phyloP scores from a whole-genome alignment of 35 echinoderm and acorn worm species.

The Eucidaris tribuloides region DNA sequence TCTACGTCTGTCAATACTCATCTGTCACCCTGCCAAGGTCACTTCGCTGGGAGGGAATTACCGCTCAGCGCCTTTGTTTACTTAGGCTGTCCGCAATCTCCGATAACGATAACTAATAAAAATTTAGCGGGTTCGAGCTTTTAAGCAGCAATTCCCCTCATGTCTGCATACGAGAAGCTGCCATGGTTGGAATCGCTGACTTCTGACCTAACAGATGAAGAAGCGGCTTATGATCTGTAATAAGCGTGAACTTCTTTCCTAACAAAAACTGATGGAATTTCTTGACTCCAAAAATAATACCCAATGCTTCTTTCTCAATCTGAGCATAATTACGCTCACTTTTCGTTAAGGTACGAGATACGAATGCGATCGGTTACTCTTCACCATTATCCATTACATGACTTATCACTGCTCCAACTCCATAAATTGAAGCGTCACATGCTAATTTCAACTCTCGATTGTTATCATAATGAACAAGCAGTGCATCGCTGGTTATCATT shows the following conservation, averaged over 20 bases:
- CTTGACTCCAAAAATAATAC: slow-evolving; percentile 57
- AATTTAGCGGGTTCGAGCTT: too few relatives aligned
- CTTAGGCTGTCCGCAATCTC: too few relatives aligned
- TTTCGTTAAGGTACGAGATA: slow-evolving; percentile 33
- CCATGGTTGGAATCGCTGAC: slow-evolving; percentile 39
- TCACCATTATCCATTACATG: slow-evolving; percentile 45
- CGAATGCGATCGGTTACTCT: slow-evolving; percentile 48
- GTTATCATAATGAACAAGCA: slow-evolving; percentile 62
- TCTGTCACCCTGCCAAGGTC: too few relatives aligned
- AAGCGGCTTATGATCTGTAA: slow-evolving; percentile 84
- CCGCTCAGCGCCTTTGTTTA: too few relatives aligned
- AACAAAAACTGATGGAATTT: slow-evolving; percentile 61
- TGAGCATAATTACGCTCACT: slow-evolving; percentile 75
- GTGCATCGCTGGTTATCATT: neutral
- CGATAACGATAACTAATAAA: too few relatives aligned
- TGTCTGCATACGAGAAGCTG: slow-evolving; percentile 62
- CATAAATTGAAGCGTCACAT: slow-evolving; percentile 49
- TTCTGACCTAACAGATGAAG: slow-evolving; percentile 29
- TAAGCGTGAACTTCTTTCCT: slow-evolving; percentile 40
- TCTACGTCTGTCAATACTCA: too few relatives aligned
- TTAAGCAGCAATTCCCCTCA: too few relatives aligned
- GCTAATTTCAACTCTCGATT: slow-evolving; percentile 6
- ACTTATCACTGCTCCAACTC: slow-evolving; percentile 47
- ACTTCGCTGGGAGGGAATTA: too few relatives aligned
- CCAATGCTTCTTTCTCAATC: slow-evolving; percentile 58